phyloP scores from a whole-genome alignment of 2,888 invertebrate species.

The Griposia aprilina region DNA sequence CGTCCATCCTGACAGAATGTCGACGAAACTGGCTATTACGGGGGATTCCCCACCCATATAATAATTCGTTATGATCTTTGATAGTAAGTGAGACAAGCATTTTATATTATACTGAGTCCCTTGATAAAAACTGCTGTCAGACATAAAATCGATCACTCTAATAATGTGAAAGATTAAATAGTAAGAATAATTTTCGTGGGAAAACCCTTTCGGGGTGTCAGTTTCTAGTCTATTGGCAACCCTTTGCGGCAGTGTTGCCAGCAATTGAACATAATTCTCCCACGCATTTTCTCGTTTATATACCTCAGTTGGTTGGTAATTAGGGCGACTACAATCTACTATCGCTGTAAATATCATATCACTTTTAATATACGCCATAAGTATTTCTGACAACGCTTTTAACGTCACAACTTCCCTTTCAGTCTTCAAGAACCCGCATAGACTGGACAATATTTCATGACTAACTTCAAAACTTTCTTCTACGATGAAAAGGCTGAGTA shows the following conservation, averaged over 20 bases:
- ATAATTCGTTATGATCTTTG: constrained; percentile 91
- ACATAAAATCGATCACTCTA: constrained; percentile 91
- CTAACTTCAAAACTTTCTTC: constrained; percentile 89
- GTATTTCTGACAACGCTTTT: constrained; percentile 81
- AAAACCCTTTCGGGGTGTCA: constrained; percentile 90
- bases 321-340: constrained; percentile 77
- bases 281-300: constrained; percentile 78
- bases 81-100: constrained; percentile 90
- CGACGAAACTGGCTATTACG: constrained; percentile 88
- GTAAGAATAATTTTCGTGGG: constrained; percentile 90
- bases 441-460: constrained; percentile 84
- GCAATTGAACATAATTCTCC: constrained; percentile 90
- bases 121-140: constrained; percentile 79
- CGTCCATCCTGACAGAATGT: constrained; percentile 90
- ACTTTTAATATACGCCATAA: constrained; percentile 88
- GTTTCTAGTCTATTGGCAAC: constrained; percentile 92
- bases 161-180: constrained; percentile 91
- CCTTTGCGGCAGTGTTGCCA: constrained; percentile 93
- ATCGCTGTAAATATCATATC: constrained; percentile 90
- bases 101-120: constrained; percentile 80
- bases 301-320: constrained; percentile 62
- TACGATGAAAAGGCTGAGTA: constrained; percentile 87
- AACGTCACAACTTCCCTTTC: constrained; percentile 76
- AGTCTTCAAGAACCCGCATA: constrained; percentile 88
- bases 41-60: constrained; percentile 85